Conservation (phyloP, 2,888 invertebrate species). For the Panopea generosa region DNA sequence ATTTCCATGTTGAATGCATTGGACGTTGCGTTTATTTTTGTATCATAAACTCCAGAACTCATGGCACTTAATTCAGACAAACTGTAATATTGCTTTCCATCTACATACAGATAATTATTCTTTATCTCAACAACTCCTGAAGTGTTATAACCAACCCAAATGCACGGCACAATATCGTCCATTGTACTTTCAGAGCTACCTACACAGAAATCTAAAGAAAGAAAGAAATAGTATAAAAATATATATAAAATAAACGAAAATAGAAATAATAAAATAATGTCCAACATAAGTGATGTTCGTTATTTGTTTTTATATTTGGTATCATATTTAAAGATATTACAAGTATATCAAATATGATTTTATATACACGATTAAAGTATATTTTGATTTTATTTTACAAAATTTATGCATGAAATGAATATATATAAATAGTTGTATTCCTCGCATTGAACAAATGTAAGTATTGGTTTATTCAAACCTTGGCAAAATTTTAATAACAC, state of each 20-base stretch:
- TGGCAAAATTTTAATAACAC: too few relatives aligned
- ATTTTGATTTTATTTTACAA: too few relatives aligned
- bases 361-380: too few relatives aligned
- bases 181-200: conserved; percentile 44
- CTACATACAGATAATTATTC: conserved; percentile 48
- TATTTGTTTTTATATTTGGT: too few relatives aligned
- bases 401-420: too few relatives aligned
- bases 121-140: conserved; percentile 59
- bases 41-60: conserved; percentile 30
- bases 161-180: conserved; percentile 63
- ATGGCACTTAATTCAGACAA: conserved; percentile 54
- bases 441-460: too few relatives aligned
- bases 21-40: conserved; percentile 9
- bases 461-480: too few relatives aligned
- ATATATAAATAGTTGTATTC: too few relatives aligned
- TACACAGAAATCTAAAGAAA: conserved; percentile 64
- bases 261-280: background rate
- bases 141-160: conserved; percentile 59
- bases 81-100: conserved; percentile 32
- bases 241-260: too few relatives aligned
- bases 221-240: too few relatives aligned
- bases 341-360: too few relatives aligned
- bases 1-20: conserved; percentile 68
- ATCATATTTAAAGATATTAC: too few relatives aligned
- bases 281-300: background rate